Conservation (phyloP, 2,113 vertebrate genomes). For the Nibea albiflora region DNA sequence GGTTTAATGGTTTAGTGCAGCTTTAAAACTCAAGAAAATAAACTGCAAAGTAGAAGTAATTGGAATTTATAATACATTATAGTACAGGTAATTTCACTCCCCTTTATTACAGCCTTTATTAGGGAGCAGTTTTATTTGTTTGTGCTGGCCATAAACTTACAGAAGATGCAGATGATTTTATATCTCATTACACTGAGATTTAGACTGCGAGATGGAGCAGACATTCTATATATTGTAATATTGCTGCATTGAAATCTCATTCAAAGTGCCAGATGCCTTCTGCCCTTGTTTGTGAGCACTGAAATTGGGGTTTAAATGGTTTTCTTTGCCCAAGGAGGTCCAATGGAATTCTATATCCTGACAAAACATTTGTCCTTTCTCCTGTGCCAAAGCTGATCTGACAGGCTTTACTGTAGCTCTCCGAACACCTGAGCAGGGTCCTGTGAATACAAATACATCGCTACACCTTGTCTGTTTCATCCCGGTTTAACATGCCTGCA, state of each 20-base stretch:
- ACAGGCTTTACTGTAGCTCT: slow-evolving; percentile 60
- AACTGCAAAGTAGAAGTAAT: neutral
- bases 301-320: slow-evolving; percentile 58
- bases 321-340: slow-evolving; percentile 59
- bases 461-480: slow-evolving; percentile 46
- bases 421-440: slow-evolving; percentile 53
- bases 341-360: slow-evolving; percentile 64
- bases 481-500: slow-evolving; percentile 17
- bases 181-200: slow-evolving; percentile 32
- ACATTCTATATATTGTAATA: slow-evolving; percentile 39
- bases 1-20: neutral
- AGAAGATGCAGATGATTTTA: slow-evolving; percentile 26
- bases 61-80: neutral
- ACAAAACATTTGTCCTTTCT: slow-evolving; percentile 71
- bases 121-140: slow-evolving; percentile 5
- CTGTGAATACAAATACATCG: slow-evolving; percentile 63
- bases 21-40: neutral
- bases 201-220: slow-evolving; percentile 7
- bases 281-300: slow-evolving; percentile 57
- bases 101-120: neutral
- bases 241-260: slow-evolving; percentile 41
- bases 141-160: neutral
- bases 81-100: neutral
- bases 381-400: slow-evolving; percentile 49
- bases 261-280: slow-evolving; percentile 33